Percentiles rank a stretch among this genome's conserved stretches.
Evolutionary conservation across 2,888 invertebrate genomes (phyloP).

Genomic region (Zelleria hepariella): DNA sequence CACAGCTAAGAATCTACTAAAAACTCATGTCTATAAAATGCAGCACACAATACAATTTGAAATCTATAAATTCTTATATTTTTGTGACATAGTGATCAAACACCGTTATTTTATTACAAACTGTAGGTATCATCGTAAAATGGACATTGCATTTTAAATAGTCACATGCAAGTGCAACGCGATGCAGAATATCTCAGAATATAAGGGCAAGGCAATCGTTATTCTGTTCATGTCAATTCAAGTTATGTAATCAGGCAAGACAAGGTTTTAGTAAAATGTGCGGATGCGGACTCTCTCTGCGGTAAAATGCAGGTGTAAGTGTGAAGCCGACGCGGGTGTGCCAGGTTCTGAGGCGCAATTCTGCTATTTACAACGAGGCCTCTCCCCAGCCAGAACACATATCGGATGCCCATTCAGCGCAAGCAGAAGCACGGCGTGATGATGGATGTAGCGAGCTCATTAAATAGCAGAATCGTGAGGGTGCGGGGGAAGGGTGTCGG

Average conservation of each 20-base stretch:
- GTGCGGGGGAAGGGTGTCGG: constrained; percentile 13
- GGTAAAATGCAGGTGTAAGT: neutral
- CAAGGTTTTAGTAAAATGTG: neutral
- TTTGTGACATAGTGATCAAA: too few relatives aligned
- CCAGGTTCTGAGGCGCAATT: neutral
- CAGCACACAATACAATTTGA: neutral
- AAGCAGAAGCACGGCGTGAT: neutral
- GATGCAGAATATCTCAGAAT: neutral
- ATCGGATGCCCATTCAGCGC: neutral
- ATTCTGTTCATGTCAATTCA: neutral
- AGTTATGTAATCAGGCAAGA: neutral
- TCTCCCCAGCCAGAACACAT: neutral
- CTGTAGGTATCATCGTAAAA: neutral
- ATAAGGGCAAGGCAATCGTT: neutral
- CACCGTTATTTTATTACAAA: too few relatives aligned
- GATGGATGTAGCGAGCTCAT: neutral
- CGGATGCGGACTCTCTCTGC: neutral
- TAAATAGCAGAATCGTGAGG: neutral
- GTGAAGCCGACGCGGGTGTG: neutral
- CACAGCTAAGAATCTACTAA: neutral
- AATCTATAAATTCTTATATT: too few relatives aligned
- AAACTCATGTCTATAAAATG: neutral
- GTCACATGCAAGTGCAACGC: neutral
- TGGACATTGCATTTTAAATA: neutral
- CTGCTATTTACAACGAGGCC: neutral